These are phyloP conservation scores for Marmota flaviventris DNA, from an alignment of 2,113 vertebrate species.

Conservation along the genomic window DNA sequence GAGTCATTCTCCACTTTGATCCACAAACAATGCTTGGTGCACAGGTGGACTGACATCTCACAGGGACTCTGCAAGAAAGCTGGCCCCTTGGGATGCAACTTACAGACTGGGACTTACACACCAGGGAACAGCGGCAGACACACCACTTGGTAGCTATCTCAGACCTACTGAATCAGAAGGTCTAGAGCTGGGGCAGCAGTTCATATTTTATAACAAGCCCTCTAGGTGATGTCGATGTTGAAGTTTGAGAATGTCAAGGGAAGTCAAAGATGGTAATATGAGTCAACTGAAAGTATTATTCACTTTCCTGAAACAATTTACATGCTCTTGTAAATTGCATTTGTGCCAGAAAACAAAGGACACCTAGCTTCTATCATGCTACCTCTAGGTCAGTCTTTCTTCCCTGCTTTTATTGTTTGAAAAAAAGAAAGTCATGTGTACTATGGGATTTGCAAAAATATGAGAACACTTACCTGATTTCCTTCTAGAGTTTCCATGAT, in stretches of 20 bases:
- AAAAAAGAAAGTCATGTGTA: not conserved
- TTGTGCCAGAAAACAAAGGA: not conserved
- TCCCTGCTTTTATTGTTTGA: not conserved
- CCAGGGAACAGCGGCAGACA: not conserved
- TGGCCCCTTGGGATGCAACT: not conserved
- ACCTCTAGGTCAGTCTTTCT: not conserved
- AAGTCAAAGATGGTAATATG: not conserved
- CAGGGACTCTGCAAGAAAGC: not conserved
- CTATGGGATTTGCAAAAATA: not conserved
- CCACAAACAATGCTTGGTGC: not conserved
- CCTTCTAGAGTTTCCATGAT: constrained; percentile 97
- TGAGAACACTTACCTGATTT: constrained; percentile 92
- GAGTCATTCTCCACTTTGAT: not conserved
- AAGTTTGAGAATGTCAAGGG: not conserved
- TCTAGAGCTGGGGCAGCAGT: not conserved
- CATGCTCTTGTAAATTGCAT: not conserved
- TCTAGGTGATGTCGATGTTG: not conserved
- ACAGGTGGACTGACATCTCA: not conserved
- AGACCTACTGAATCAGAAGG: not conserved
- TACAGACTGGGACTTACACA: not conserved
- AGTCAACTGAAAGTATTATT: not conserved
- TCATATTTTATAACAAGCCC: not conserved
- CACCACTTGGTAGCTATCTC: not conserved
- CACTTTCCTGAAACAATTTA: constrained; percentile 33
- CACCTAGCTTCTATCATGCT: not conserved